Evolutionary conservation across 2,113 vertebrate genomes (phyloP).

Genomic region (Neolamprologus sp.): DNA sequence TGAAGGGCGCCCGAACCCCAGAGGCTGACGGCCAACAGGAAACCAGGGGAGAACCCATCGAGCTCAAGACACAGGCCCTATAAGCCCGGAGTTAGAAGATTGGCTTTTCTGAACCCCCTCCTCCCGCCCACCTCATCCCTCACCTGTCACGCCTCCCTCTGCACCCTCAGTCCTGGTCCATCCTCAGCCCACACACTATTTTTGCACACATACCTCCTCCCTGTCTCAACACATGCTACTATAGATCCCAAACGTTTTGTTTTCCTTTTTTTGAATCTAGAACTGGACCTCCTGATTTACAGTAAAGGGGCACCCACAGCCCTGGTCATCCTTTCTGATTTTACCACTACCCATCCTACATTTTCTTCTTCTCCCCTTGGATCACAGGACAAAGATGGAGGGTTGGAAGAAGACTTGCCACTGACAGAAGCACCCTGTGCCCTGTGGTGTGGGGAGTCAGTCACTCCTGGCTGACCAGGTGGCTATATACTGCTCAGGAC

Average conservation of each 20-base stretch:
- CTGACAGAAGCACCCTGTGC: constrained; percentile 38
- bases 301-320: constrained; percentile 8
- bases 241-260: constrained; percentile 4
- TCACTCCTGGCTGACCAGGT: constrained; percentile 37
- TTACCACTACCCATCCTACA: background rate
- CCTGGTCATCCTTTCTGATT: constrained; percentile 11
- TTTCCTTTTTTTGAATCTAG: background rate
- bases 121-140: background rate
- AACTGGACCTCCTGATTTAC: constrained; percentile 28
- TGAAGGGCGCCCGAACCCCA: constrained; percentile 77
- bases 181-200: constrained; percentile 8
- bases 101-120: constrained; percentile 22
- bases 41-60: constrained; percentile 79
- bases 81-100: constrained; percentile 63
- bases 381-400: constrained; percentile 55
- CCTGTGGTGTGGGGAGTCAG: constrained; percentile 31
- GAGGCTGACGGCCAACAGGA: constrained; percentile 77
- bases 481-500: constrained; percentile 58
- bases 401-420: constrained; percentile 57
- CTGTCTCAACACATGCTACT: background rate
- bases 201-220: constrained; percentile 36
- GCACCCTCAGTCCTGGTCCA: constrained; percentile 25
- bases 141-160: background rate
- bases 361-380: constrained; percentile 2
- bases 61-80: constrained; percentile 89